Evolutionary conservation across 2,113 vertebrate genomes (phyloP), one percentile per base, ranked within the genome.

Genomic region (Suncus etruscus): DNA sequence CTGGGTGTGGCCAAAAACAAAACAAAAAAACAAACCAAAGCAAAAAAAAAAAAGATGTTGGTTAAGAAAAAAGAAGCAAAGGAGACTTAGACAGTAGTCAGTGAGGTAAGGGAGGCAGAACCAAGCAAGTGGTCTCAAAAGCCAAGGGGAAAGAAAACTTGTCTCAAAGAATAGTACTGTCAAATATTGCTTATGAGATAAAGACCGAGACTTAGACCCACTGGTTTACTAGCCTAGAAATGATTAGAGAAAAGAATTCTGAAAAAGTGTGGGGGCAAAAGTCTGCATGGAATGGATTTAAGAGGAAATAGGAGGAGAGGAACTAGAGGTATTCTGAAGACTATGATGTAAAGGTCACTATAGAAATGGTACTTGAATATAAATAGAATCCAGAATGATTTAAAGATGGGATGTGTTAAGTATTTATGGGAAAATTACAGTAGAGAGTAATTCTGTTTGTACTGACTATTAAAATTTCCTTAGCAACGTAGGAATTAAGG

Each of bases 311-410:
- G 25, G 8, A 8, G 32, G 18, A 31, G 32, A 58, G 66, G 66
- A 54, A 39, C 4, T 22, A 32, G 58, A 87, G 20, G 14, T 2
- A 2, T 32, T 3, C 4, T 80, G 50, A 58, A 45, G 8, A 24
- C 3, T 50, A 2, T 3, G 4, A 8, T 10, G 2, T 10, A 1
- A 10, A 15, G 29, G 24, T 11, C 12, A 18, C 27, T 47, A 45
- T 4, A n/a, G 58, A n/a, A 54, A 16, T 1, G 7, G 15, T 8
- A 39, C 11, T n/a, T 11, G 25, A 78, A 15, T 32, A 54, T 24
- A 29, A 16, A 66, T 0, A n/a, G 24, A n/a, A n/a, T 6, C 70
- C 6, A 50, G 47, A 45, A 24, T 20, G 45, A 39, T 51, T 54
- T 66, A 27, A 11, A 75, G 70, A n/a, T 6, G 39, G 54, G 24